Evolutionary conservation across 2,797 vertebrate genomes (phyloP), one percentile per base, ranked within the genome.

Genomic region (Poecilia picta): DNA sequence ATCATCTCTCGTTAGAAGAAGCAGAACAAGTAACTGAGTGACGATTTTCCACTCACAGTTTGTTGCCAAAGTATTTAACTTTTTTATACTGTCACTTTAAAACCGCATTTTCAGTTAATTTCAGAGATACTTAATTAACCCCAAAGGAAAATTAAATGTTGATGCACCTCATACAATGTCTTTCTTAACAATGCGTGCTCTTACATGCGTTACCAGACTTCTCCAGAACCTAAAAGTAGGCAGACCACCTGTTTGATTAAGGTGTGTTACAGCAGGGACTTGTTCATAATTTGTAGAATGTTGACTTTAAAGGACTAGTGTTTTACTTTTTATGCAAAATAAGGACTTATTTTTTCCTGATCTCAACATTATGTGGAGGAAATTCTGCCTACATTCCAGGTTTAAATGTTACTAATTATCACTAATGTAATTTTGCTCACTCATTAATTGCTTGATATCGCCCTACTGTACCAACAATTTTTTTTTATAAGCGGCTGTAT

Each of bases 401-500:
- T 46, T 77, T 64, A 49, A 74, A 51, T 70, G 33, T 76, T 45
- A 57, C 12, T 45, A 59, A 36, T 73, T 43, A n/a, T 80, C 45
- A 1, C 23, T 39, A 36, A 20, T 64, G 16, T 36, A 11, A 75
- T 41, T n/a, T 75, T 20, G 41, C 8, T 74, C 51, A 33, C 46
- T 72, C 36, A 28, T 66, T 49, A 45, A 45, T 47, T 39, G 39
- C 31, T 39, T 16, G 46, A 12, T 72, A 2, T 70, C 20, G 41
- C 33, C 64, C 62, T 64, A 49, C 18, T 70, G 28, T 59, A 49
- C 64, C 72, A 74, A 25, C 7, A 78, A 41, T 76, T 80, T 73
- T 80, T 73, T 49, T 25, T 43, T 86, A 82, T 84, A 82, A 78
- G 74, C 28, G 75, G 70, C 73, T 86, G 49, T 47, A 47, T 85